Base-by-base conservation (phyloP, 2,888 invertebrate species). In the Seira musarum region DNA sequence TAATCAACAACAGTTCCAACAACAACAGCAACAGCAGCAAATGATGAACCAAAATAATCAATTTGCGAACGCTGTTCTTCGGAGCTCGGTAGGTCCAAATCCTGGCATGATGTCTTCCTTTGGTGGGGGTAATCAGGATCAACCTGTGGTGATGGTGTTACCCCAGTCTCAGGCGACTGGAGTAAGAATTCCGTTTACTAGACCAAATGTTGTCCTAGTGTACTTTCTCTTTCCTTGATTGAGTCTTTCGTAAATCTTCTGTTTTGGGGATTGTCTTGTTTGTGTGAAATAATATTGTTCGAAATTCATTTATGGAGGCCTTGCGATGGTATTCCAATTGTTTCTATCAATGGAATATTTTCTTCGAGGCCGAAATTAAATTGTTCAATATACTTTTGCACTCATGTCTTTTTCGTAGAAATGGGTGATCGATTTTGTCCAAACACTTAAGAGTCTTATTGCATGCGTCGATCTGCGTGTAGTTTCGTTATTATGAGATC, bases 331-430 rank as follows among this genome's bases (percentile, higher is more conserved):
- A 78, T 74, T 74, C 61, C 49, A 25, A 74, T 65, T 60, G 57
- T 2, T 21, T 24, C 8, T 40, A 74, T 81, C 75, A 66, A 74
- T 64, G 57, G 65, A 64, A 63, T 82, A 82, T 77, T 82, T 82
- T 82, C 82, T 82, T 80, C 80, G 78, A 49, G 74, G 82, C 80
- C 82, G 69, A 82, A 74, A 82, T n/a, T 25, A 80, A 82, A 3
- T 30, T 35, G 67, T 76, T 61, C 63, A 71, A 15, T 69, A 77
- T 57, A 60, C 49, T 30, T 71, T 76, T n/a, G n/a, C n/a, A n/a
- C n/a, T n/a, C n/a, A n/a, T n/a, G n/a, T n/a, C n/a, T n/a, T n/a
- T n/a, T n/a, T n/a, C n/a, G n/a, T n/a, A n/a, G 30, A 46, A 49
- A 70, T 63, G 61, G 30, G 40, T n/a, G n/a, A n/a, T n/a, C n/a